Evolutionary conservation across 2,113 vertebrate species (phyloP).

Genomic region (Tragelaphus scriptus): DNA sequence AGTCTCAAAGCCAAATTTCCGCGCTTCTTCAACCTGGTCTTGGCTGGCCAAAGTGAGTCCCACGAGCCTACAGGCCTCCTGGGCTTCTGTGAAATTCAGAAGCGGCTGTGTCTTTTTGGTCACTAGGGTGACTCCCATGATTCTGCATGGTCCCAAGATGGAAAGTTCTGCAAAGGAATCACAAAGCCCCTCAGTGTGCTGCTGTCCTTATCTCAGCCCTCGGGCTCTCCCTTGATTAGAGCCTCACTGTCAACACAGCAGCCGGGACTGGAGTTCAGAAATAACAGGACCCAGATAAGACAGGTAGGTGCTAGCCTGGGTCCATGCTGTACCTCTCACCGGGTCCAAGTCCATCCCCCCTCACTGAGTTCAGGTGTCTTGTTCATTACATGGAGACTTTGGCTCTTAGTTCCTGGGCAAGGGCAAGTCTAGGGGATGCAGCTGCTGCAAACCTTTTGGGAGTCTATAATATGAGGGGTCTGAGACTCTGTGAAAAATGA

Average conservation of each 20-base stretch:
- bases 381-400: not conserved
- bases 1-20: conserved; percentile 85
- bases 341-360: not conserved
- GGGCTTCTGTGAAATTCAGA: conserved; percentile 83
- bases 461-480: not conserved
- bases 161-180: conserved; percentile 77
- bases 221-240: not conserved
- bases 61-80: conserved; percentile 77
- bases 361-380: not conserved
- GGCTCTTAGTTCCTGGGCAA: not conserved
- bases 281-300: not conserved
- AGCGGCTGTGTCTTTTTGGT: conserved; percentile 57
- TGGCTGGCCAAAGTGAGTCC: conserved; percentile 83
- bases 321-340: not conserved
- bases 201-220: not conserved
- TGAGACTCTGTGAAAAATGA: conserved; percentile 6
- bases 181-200: conserved; percentile 27
- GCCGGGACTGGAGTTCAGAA: not conserved
- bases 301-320: not conserved
- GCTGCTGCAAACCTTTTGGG: not conserved
- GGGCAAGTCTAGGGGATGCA: not conserved
- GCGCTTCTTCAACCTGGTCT: conserved; percentile 81
- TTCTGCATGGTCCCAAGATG: conserved; percentile 67
- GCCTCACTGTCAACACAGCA: not conserved
- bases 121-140: conserved; percentile 83